Evolutionary conservation across 2,888 invertebrate species (phyloP), one percentile per base, ranked within the genome.

Genomic region (Flabesymbios commensalis): DNA sequence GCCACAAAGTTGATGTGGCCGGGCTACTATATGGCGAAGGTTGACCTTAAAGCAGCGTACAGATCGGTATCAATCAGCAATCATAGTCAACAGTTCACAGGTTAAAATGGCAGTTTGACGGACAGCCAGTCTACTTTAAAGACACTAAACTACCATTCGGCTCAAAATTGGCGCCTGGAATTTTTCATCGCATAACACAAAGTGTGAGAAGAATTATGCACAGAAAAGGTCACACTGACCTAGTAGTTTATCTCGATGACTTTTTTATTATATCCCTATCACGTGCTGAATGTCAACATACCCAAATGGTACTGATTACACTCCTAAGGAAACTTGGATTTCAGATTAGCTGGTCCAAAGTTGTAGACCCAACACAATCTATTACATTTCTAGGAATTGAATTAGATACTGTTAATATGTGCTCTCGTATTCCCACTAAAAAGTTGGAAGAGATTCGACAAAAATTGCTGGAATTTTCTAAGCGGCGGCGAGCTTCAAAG

Each of bases 201-300:
- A 19, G 36, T 19, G 24, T 53, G 5, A 14, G 32, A 5, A 32
- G 53, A 4, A 53, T 53, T 32, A 53, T 53, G 53, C 14, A 17
- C 7, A 53, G 36, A 36, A 14, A 36, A 10, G 53, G 53, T 7
- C 36, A 17, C 36, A 53, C 10, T 4, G 36, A 7, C 4, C 5
- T 53, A 7, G 36, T 36, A 7, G 53, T 36, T 5, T 53, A 53
- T 22, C 36, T 53, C 14, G 53, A 53, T 22, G 53, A 53, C 24
- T 53, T 36, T 36, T 7, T 32, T 5, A 5, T 53, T 5, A 36
- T 53, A 4, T 10, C 10, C 7, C 4, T 4, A 17, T 19, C 10
- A 14, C 10, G 24, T 4, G 32, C 7, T n/a, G 14, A 53, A 7
- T 53, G 53, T 24, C 7, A 5, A 7, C 5, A 7, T 14, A 36